Evolutionary conservation across 1,140 invertebrate species (phyloP).

Genomic region (Ceratosolen fusciceps): DNA sequence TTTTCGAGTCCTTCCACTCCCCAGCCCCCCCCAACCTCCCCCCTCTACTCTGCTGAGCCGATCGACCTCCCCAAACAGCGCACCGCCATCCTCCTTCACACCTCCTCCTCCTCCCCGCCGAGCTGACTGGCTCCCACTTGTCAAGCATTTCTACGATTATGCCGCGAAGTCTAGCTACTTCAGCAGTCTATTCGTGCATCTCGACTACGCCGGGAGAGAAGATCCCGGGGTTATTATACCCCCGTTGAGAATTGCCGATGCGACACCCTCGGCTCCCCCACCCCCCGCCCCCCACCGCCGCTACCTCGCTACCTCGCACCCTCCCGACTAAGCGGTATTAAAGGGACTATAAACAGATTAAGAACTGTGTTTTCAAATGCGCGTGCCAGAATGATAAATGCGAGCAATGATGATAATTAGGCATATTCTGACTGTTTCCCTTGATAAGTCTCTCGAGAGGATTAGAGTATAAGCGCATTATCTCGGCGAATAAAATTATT

Average conservation of each 20-base stretch:
- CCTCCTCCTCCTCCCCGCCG: too few species aligned
- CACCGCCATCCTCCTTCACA: too few species aligned
- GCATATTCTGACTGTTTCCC: constrained; percentile 32
- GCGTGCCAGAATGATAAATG: constrained; percentile 43
- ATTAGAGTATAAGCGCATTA: constrained; percentile 42
- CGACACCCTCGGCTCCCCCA: too few species aligned
- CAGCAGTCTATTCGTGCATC: neutral
- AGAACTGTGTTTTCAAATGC: constrained; percentile 42
- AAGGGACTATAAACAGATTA: constrained; percentile 47
- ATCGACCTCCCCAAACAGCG: too few species aligned
- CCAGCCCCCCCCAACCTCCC: neutral
- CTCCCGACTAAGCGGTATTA: constrained; percentile 32
- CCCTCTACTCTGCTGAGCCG: too few species aligned
- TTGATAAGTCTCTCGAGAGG: constrained; percentile 33
- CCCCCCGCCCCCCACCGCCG: too few species aligned
- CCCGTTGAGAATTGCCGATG: constrained; percentile 3
- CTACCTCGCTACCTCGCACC: too few species aligned
- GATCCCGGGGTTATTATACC: constrained; percentile 22
- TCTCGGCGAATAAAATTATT: constrained; percentile 37
- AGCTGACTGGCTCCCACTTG: too few species aligned
- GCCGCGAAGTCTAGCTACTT: neutral
- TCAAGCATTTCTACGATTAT: neutral
- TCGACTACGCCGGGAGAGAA: neutral
- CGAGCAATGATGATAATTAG: constrained; percentile 43
- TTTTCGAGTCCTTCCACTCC: constrained; percentile 16